Percentiles rank a stretch among this genome's conserved stretches.
phyloP scores from a whole-genome alignment of 2,888 invertebrate genomes.

The Drosophila subquinaria region DNA sequence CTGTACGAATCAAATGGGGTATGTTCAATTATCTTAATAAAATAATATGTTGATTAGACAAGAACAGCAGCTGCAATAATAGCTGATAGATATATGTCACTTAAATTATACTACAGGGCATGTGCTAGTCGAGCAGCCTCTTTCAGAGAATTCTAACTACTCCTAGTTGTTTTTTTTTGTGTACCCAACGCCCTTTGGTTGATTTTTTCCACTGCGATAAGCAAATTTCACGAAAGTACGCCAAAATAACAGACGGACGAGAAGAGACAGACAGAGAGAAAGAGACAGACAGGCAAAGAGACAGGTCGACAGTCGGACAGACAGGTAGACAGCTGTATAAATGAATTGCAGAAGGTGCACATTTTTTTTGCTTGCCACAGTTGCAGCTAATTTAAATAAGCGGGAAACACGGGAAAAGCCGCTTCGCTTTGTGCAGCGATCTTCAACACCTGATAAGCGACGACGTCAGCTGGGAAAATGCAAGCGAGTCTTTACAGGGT shows the following conservation, averaged over 20 bases:
- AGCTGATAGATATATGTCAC: neutral
- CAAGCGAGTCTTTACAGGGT: slow-evolving; percentile 2
- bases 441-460: slow-evolving; percentile 73
- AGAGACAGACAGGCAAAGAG: slow-evolving; percentile 25
- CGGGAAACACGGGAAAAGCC: slow-evolving; percentile 74
- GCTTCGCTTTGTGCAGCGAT: slow-evolving; percentile 70
- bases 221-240: slow-evolving; percentile 69
- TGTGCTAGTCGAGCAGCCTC: neutral
- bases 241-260: slow-evolving; percentile 63
- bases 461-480: slow-evolving; percentile 68
- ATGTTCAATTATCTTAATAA: neutral
- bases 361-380: slow-evolving; percentile 51
- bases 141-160: neutral
- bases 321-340: slow-evolving; percentile 67
- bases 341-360: slow-evolving; percentile 73
- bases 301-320: slow-evolving; percentile 6
- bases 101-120: slow-evolving; percentile 12
- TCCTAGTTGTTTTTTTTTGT: slow-evolving; percentile 23
- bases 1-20: neutral
- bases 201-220: slow-evolving; percentile 70
- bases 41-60: neutral
- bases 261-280: slow-evolving; percentile 14
- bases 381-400: slow-evolving; percentile 76
- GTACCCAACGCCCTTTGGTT: slow-evolving; percentile 52
- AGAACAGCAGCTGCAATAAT: neutral